These are phyloP conservation scores for Ceratoteleas bidentatus DNA, from an alignment of 1,140 invertebrate genomes.

Conservation along the genomic window DNA sequence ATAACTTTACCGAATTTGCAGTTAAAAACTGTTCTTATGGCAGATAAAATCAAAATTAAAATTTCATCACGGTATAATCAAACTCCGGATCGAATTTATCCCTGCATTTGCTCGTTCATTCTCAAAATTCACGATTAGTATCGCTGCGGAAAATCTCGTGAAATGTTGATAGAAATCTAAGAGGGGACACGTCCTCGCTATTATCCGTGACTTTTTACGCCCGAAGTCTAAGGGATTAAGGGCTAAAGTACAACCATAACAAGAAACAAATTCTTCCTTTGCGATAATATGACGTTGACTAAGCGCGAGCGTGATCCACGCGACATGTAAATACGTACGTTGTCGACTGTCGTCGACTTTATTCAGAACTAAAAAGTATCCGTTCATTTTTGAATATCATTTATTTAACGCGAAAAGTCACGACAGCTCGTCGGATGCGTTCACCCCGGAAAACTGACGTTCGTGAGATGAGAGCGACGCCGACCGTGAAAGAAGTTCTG, in stretches of 20 bases:
- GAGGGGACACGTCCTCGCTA: slow-evolving; percentile 19
- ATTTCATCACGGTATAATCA: slow-evolving; percentile 5
- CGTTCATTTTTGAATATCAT: slow-evolving; percentile 53
- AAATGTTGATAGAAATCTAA: slow-evolving; percentile 51
- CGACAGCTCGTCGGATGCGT: slow-evolving; percentile 47
- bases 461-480: slow-evolving; percentile 26
- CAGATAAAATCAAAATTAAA: slow-evolving; percentile 4
- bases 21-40: too few relatives aligned
- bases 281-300: slow-evolving; percentile 43
- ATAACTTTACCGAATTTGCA: too few relatives aligned
- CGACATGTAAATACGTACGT: slow-evolving; percentile 37
- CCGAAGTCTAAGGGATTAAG: slow-evolving; percentile 42
- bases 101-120: too few relatives aligned
- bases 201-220: slow-evolving; percentile 42
- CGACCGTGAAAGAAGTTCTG: slow-evolving; percentile 15
- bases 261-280: slow-evolving; percentile 46
- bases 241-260: slow-evolving; percentile 44
- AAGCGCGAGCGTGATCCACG: slow-evolving; percentile 32
- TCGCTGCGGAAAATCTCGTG: slow-evolving; percentile 33
- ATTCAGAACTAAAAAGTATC: slow-evolving; percentile 53
- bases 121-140: slow-evolving; percentile 40
- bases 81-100: too few relatives aligned
- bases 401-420: slow-evolving; percentile 52
- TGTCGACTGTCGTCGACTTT: slow-evolving; percentile 47
- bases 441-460: slow-evolving; percentile 35